These are phyloP conservation scores for Paracanthobrama guichenoti DNA, from an alignment of 2,113 vertebrate genomes.

Conservation along the genomic window DNA sequence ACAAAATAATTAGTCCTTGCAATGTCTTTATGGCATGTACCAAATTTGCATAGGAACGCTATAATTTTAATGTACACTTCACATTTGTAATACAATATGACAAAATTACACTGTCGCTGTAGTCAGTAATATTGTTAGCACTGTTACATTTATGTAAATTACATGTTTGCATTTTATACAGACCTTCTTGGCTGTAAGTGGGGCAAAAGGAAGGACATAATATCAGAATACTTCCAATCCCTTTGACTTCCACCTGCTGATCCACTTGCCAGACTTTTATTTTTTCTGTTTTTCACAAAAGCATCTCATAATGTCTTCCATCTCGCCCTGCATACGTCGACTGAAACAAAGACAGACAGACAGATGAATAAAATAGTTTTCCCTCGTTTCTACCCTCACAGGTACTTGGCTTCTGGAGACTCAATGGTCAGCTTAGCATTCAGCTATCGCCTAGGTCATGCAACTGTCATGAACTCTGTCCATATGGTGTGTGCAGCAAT, in stretches of 20 bases:
- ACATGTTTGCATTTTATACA: neutral
- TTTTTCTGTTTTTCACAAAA: conserved; percentile 26
- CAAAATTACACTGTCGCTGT: neutral
- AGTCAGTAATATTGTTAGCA: neutral
- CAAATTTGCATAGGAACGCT: neutral
- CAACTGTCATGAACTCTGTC: too few species aligned
- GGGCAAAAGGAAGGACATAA: too few species aligned
- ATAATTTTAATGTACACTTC: neutral
- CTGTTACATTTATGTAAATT: neutral
- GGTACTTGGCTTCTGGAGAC: conserved; percentile 34
- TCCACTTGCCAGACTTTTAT: neutral
- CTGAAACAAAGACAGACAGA: conserved; percentile 40
- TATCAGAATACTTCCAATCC: too few species aligned
- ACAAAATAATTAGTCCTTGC: neutral
- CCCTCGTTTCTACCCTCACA: conserved; percentile 1
- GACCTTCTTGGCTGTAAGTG: too few species aligned
- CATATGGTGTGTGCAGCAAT: conserved; percentile 1
- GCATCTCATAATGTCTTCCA: conserved; percentile 39
- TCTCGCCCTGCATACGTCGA: conserved; percentile 20
- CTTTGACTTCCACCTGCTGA: too few species aligned
- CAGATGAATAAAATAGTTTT: conserved; percentile 17
- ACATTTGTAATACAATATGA: neutral
- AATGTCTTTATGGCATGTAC: neutral
- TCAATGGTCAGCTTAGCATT: conserved; percentile 3
- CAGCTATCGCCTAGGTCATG: too few species aligned